phyloP scores from a whole-genome alignment of 2,888 invertebrate genomes.

The Ectobius pallidus region DNA sequence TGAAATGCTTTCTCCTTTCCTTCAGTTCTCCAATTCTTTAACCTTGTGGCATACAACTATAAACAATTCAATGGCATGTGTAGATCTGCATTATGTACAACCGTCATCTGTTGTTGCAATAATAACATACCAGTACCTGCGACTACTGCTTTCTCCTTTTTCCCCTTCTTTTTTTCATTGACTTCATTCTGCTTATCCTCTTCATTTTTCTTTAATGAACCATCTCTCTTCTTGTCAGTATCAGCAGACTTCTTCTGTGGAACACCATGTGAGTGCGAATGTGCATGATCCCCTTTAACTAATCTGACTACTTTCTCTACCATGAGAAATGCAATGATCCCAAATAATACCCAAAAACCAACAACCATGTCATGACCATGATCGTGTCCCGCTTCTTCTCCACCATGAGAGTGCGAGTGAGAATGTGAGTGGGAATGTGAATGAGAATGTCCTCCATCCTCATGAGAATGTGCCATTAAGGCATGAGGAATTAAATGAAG shows the following conservation, averaged over 20 bases:
- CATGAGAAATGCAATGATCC: constrained; percentile 88
- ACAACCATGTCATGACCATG: constrained; percentile 85
- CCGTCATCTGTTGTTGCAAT: too few relatives aligned
- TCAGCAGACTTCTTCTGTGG: constrained; percentile 39
- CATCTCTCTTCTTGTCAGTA: constrained; percentile 44
- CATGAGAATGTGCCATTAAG: constrained; percentile 63
- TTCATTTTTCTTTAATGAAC: background rate
- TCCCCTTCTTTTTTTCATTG: background rate
- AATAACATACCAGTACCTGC: too few relatives aligned
- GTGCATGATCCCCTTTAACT: constrained; percentile 82
- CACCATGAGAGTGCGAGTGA: constrained; percentile 62
- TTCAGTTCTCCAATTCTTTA: too few relatives aligned
- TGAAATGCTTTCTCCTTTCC: too few relatives aligned
- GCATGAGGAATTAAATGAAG: constrained; percentile 98
- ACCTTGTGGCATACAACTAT: too few relatives aligned
- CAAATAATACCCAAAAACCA: constrained; percentile 92
- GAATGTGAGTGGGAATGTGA: constrained; percentile 51
- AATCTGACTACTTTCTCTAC: constrained; percentile 93
- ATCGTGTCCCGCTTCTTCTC: constrained; percentile 53
- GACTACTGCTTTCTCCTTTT: too few relatives aligned
- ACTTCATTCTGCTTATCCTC: background rate
- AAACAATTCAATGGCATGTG: too few relatives aligned
- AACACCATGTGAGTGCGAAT: constrained; percentile 63
- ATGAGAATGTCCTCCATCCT: constrained; percentile 47
- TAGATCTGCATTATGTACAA: too few relatives aligned